Evolutionary conservation across 1,140 invertebrate species (phyloP).

Genomic region (Nasonia vitripennis): DNA sequence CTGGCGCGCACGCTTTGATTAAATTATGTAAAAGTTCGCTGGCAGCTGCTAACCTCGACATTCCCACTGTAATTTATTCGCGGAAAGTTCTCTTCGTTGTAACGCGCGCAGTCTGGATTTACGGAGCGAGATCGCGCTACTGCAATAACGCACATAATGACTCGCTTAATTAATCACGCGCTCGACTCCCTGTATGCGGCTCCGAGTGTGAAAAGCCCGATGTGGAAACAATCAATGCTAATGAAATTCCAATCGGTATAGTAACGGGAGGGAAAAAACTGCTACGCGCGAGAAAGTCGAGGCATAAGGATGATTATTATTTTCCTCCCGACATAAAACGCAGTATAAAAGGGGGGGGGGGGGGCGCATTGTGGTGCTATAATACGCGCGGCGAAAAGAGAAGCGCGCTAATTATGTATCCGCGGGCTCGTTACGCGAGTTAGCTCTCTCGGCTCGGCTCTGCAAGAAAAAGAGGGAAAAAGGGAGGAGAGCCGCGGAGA

Average conservation of each 20-base stretch:
- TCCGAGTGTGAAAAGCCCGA: not conserved
- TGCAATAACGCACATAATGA: too few relatives aligned
- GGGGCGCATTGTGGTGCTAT: not conserved
- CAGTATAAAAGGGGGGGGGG: not conserved
- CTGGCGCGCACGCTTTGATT: not conserved
- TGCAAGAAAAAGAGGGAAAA: not conserved
- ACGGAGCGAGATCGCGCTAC: too few relatives aligned
- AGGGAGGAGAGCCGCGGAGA: not conserved
- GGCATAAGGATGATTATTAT: not conserved
- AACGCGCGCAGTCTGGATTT: too few relatives aligned
- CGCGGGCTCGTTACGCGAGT: not conserved
- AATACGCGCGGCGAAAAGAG: not conserved
- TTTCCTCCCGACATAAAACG: not conserved
- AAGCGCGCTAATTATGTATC: slow-evolving; percentile 30
- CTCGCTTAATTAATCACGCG: too few relatives aligned
- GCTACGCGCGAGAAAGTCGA: not conserved
- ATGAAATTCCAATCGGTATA: too few relatives aligned
- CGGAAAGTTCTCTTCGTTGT: too few relatives aligned
- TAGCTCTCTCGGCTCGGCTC: not conserved
- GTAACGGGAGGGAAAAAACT: not conserved
- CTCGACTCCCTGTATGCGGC: too few relatives aligned
- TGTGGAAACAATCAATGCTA: not conserved
- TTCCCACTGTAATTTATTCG: too few relatives aligned
- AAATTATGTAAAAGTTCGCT: slow-evolving; percentile 17
- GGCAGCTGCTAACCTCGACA: not conserved